Conservation (phyloP, 1,140 invertebrate genomes). For the Phymastichus coffea region DNA sequence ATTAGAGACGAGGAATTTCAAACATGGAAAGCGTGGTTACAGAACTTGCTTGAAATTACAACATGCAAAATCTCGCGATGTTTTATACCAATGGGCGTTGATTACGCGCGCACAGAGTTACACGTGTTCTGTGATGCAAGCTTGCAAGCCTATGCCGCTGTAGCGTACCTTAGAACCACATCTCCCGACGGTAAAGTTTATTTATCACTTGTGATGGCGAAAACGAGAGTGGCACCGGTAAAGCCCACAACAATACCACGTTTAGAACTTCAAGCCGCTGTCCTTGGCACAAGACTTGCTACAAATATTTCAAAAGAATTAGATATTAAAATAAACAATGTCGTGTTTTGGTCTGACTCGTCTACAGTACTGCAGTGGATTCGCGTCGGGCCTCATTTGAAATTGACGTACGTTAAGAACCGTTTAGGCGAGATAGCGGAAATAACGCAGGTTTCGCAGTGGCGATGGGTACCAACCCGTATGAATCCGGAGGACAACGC, state of each 20-base stretch:
- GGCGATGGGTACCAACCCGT: slow-evolving; percentile 46
- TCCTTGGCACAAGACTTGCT: neutral
- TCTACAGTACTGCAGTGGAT: slow-evolving; percentile 40
- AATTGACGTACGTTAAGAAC: slow-evolving; percentile 38
- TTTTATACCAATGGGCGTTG: too few species aligned
- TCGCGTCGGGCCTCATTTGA: slow-evolving; percentile 1
- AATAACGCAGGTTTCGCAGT: slow-evolving; percentile 33
- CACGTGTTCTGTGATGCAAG: slow-evolving; percentile 7
- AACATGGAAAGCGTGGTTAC: too few species aligned
- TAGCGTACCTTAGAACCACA: neutral
- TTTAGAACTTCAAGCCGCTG: neutral
- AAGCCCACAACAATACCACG: neutral
- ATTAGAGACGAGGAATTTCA: too few species aligned
- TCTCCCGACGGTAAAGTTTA: neutral
- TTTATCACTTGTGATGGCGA: neutral
- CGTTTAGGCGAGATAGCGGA: slow-evolving; percentile 40
- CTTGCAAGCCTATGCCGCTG: neutral
- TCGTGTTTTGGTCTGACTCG: slow-evolving; percentile 42
- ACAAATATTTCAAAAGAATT: neutral
- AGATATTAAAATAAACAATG: neutral
- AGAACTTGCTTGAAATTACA: too few species aligned
- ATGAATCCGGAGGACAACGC: slow-evolving; percentile 51
- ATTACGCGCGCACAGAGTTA: too few species aligned
- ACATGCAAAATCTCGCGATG: too few species aligned
- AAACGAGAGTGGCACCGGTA: neutral